Evolutionary conservation across 1,140 invertebrate species (phyloP).

Genomic region (Drosophila micromelanica): DNA sequence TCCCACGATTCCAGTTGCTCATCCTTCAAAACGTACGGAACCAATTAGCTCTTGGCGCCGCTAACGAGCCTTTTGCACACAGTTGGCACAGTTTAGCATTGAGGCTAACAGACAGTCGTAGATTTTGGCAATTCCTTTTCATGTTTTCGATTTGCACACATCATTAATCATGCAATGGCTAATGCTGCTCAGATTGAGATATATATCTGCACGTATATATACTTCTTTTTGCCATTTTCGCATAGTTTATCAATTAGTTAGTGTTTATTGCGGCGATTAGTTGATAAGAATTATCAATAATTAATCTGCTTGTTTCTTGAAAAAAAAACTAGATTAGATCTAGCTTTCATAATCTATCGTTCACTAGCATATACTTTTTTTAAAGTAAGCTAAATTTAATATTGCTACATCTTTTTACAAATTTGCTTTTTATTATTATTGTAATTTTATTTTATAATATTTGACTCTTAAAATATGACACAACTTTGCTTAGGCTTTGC

Average conservation of each 20-base stretch:
- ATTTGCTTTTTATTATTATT: too few relatives aligned
- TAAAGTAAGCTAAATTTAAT: too few relatives aligned
- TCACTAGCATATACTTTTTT: too few relatives aligned
- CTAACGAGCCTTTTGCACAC: constrained; percentile 58
- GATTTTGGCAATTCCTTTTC: constrained; percentile 44
- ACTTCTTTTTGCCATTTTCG: neutral
- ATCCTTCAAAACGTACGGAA: constrained; percentile 72
- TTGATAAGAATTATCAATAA: constrained; percentile 6
- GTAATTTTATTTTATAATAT: too few relatives aligned
- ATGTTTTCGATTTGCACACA: constrained; percentile 15
- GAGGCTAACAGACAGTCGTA: constrained; percentile 6
- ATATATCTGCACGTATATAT: constrained; percentile 11
- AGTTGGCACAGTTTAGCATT: constrained; percentile 53
- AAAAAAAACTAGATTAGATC: too few relatives aligned
- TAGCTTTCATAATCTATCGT: too few relatives aligned
- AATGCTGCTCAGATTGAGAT: constrained; percentile 8
- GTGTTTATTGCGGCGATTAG: neutral
- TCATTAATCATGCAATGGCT: constrained; percentile 63
- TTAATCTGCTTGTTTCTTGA: neutral
- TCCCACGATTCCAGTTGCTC: neutral
- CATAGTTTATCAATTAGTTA: neutral
- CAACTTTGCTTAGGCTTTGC: neutral
- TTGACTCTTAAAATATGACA: neutral
- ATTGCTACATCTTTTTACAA: too few relatives aligned
- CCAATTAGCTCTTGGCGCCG: constrained; percentile 63